Evolutionary conservation across 2,888 invertebrate species (phyloP).

Genomic region (Dorcus parallelipipedus): DNA sequence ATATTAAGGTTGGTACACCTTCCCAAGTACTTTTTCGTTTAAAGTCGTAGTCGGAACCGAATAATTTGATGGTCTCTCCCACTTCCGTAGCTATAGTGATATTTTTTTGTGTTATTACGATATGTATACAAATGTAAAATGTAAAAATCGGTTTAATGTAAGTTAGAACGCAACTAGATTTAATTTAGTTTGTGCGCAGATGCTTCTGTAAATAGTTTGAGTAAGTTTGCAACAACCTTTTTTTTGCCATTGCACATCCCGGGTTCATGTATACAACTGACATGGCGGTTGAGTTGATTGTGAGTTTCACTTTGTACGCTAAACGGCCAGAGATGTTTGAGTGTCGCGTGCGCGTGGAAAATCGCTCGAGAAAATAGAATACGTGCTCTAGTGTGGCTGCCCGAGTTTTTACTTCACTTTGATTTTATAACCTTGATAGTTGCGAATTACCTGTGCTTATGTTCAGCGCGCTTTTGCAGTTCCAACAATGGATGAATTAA

Average conservation of each 20-base stretch:
- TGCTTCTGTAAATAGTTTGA: neutral
- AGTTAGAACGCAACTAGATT: constrained; percentile 23
- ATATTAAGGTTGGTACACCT: no score
- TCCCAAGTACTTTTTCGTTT: no score
- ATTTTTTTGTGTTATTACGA: constrained; percentile 53
- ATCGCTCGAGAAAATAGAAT: constrained; percentile 5
- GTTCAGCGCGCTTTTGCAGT: neutral
- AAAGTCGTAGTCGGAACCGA: no score
- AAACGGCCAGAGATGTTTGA: neutral
- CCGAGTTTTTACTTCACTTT: neutral
- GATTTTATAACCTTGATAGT: constrained; percentile 15
- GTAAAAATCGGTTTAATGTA: constrained; percentile 43
- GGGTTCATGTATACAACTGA: constrained; percentile 29
- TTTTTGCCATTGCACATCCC: constrained; percentile 2
- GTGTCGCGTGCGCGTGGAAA: neutral
- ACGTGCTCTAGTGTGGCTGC: neutral
- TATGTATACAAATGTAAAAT: constrained; percentile 53
- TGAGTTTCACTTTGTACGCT: constrained; percentile 13
- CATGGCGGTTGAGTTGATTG: constrained; percentile 30
- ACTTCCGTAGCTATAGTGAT: constrained; percentile 40
- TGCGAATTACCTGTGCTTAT: neutral
- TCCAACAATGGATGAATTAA: constrained; percentile 45
- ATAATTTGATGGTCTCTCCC: constrained; percentile 33
- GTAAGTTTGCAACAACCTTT: no score
- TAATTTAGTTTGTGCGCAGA: constrained; percentile 6